Base-by-base conservation (phyloP, 2,888 invertebrate genomes). In the Caenorhabditis drosophilae region DNA sequence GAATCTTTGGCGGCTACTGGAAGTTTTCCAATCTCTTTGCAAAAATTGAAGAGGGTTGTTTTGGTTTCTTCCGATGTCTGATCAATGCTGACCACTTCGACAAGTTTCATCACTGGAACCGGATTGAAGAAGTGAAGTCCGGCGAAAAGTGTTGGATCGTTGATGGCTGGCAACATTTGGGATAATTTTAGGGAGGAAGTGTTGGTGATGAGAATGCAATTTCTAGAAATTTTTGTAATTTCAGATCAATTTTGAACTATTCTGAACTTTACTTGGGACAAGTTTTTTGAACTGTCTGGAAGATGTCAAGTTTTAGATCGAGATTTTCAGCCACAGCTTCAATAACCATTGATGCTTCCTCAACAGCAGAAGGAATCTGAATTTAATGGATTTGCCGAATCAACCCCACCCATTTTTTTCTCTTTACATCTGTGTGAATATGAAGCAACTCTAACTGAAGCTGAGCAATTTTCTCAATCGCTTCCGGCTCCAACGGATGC, bases 91-190 rank as follows among this genome's bases (percentile, higher is more conserved):
- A 92, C 88, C 2, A 92, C 90, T 87, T 93, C 93, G 22, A 93
- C 85, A 0, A 93, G 87, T 78, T 90, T 90, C 92, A 93, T 93
- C 31, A 93, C 88, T 0, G 92, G 92, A 0, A 91, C 93, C 0
- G 93, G 93, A 84, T 92, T 93, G 86, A 93, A 93, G 85, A 93
- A 93, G 84, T 93, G 93, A 35, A 93, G 87, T 0, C 93, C 93
- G 20, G 90, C 92, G 84, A 92, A 91, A 75, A 88, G 68, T 1
- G 90, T 89, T 0, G 73, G 67, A 27, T 64, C 59, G 11, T 57
- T 42, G 26, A 73, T 67, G 47, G 53, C 54, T 25, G 69, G 69
- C 0, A 56, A 41, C 79, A 93, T 92, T 77, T 92, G 92, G 63
- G 87, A 87, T 73, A 93, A 90, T 11, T 91, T 89, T 25, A 93